Conservation (phyloP, 2,888 invertebrate species). For the Coelopa pilipes region DNA sequence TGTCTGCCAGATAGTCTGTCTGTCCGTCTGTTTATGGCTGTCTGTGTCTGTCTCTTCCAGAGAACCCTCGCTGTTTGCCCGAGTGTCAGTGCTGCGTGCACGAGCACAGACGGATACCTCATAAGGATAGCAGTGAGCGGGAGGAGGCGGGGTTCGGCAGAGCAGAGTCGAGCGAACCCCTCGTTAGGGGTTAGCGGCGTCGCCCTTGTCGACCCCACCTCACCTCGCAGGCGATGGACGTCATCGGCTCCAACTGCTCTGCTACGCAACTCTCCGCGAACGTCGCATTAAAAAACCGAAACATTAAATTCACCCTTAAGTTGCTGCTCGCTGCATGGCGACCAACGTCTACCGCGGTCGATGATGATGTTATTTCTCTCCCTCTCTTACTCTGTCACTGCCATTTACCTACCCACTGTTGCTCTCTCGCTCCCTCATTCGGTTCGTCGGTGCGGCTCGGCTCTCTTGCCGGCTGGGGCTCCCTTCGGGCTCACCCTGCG, state of each 20-base stretch:
- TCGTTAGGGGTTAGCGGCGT: no score
- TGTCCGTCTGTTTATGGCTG: no score
- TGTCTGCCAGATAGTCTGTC: no score
- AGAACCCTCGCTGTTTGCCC: no score
- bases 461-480: neutral
- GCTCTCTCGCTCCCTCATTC: neutral
- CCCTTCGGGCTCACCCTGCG: neutral
- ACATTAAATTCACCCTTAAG: conserved; percentile 22
- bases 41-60: no score
- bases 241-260: conserved; percentile 1
- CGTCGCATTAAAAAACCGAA: neutral
- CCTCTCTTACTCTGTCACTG: neutral
- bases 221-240: neutral
- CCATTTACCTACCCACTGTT: neutral
- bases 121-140: no score
- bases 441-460: neutral
- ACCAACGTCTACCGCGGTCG: neutral
- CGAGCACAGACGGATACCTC: no score
- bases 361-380: neutral
- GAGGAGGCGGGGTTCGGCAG: no score
- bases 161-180: no score
- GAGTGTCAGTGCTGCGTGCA: no score
- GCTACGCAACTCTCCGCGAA: neutral
- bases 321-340: neutral
- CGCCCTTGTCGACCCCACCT: no score